Conservation (phyloP, 2,888 invertebrate genomes). For the Saturnia japonica region DNA sequence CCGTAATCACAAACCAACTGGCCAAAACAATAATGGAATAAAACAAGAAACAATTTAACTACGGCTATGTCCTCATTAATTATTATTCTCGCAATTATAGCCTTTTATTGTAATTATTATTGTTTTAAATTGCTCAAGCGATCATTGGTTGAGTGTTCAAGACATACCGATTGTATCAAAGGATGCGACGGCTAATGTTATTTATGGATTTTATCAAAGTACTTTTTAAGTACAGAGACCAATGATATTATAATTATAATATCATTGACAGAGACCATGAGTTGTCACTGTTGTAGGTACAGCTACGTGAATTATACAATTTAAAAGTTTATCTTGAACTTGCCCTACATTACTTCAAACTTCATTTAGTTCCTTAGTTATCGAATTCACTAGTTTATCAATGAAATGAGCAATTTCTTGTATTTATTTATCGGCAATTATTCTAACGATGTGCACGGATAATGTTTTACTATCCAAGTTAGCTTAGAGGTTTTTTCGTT, state of each 20-base stretch:
- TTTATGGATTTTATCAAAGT: background rate
- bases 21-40: conserved; percentile 72
- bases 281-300: too few species aligned
- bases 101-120: conserved; percentile 3
- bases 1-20: conserved; percentile 49
- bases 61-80: conserved; percentile 49
- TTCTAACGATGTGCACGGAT: too few species aligned
- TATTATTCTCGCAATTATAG: conserved; percentile 31
- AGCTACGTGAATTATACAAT: background rate
- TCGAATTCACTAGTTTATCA: too few species aligned
- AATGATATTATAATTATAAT: background rate
- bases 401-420: too few species aligned
- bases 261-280: too few species aligned
- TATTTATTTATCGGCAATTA: too few species aligned
- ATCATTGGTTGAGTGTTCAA: conserved; percentile 2
- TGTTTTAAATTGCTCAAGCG: background rate
- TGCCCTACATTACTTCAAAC: background rate
- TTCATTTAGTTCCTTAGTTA: background rate
- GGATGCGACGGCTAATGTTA: background rate
- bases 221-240: background rate
- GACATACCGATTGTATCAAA: background rate
- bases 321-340: background rate
- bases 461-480: too few species aligned
- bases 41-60: conserved; percentile 64
- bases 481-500: too few species aligned